Evolutionary conservation across 2,888 invertebrate genomes (phyloP).

Genomic region (Caenorhabditis auriculariae): DNA sequence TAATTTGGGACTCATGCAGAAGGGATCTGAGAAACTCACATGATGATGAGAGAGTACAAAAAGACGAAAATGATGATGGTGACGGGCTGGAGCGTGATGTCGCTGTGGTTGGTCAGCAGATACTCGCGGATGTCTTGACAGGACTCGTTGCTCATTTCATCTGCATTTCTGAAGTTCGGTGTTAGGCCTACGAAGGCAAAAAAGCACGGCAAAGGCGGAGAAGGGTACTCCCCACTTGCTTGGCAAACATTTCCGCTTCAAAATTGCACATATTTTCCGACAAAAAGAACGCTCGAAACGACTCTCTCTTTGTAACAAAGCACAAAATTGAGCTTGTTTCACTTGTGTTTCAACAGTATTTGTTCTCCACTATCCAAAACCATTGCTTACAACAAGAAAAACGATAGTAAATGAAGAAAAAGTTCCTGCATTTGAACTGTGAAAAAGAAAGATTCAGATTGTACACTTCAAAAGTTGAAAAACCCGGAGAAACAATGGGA

Average conservation of each 20-base stretch:
- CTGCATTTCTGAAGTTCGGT: too few relatives aligned
- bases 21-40: slow-evolving; percentile 46
- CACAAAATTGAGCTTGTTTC: slow-evolving; percentile 1
- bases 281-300: neutral
- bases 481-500: too few relatives aligned
- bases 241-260: neutral
- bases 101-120: slow-evolving; percentile 50
- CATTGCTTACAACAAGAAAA: too few relatives aligned
- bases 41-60: slow-evolving; percentile 52
- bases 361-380: too few relatives aligned
- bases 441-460: too few relatives aligned
- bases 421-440: too few relatives aligned
- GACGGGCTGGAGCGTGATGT: slow-evolving; percentile 53
- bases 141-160: slow-evolving; percentile 2
- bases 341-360: neutral
- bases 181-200: too few relatives aligned
- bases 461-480: too few relatives aligned
- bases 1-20: too few relatives aligned
- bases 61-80: slow-evolving; percentile 50
- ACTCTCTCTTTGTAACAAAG: neutral
- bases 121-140: slow-evolving; percentile 45
- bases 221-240: too few relatives aligned
- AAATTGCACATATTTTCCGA: neutral
- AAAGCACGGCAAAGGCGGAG: too few relatives aligned
- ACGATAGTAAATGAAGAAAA: too few relatives aligned